Conservation (phyloP, 2,888 invertebrate genomes). For the Camponotus fellah region DNA sequence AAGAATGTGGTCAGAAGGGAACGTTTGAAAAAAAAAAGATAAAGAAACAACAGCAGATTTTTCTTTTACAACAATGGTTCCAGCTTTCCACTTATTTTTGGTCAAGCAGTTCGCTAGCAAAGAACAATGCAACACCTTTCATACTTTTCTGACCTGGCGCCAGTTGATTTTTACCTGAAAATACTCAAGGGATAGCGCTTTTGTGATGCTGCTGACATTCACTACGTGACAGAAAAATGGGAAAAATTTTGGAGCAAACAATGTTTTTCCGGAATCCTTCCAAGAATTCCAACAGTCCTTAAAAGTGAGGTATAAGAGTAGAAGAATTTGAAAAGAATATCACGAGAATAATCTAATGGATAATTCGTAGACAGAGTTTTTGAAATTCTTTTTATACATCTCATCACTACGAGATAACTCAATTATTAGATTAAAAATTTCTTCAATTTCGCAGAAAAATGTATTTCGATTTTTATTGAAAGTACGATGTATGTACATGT, state of each 20-base stretch:
- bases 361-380: neutral
- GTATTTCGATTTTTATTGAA: neutral
- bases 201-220: neutral
- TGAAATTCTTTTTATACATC: neutral
- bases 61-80: neutral
- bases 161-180: slow-evolving; percentile 20
- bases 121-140: neutral
- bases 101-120: neutral
- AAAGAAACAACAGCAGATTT: neutral
- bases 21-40: neutral
- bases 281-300: neutral
- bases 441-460: neutral
- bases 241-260: neutral
- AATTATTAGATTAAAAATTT: neutral
- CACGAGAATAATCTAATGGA: neutral
- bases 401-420: neutral
- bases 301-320: neutral
- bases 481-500: neutral
- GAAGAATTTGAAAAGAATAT: neutral
- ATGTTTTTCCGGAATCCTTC: neutral
- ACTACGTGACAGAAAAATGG: neutral
- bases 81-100: neutral
- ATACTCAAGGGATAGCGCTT: neutral
- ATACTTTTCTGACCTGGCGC: neutral
- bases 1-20: neutral